Evolutionary conservation across 2,113 vertebrate species (phyloP).

Genomic region (Psephotus haematonotus): DNA sequence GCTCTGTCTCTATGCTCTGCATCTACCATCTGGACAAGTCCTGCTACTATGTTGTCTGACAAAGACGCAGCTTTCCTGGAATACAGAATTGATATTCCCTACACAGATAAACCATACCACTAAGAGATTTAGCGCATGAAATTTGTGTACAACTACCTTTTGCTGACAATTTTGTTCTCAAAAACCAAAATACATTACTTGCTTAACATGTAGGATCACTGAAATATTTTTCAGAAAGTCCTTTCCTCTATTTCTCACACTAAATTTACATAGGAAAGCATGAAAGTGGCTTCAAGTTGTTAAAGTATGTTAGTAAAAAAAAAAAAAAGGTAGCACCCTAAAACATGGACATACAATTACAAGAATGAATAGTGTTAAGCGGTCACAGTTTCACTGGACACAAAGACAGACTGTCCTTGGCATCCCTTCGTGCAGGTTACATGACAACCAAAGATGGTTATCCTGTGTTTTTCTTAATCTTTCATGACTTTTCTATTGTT

Average conservation of each 20-base stretch:
- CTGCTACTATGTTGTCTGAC: background rate
- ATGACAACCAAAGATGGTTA: background rate
- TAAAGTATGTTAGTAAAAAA: background rate
- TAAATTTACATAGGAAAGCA: background rate
- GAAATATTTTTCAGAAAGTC: background rate
- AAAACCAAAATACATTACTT: background rate
- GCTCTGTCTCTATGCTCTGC: background rate
- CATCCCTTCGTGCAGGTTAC: background rate
- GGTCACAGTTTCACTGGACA: background rate
- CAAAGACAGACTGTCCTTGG: background rate
- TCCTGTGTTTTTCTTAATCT: background rate
- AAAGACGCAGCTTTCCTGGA: background rate
- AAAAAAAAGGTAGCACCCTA: background rate
- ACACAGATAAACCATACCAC: background rate
- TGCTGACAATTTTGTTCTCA: background rate
- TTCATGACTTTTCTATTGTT: background rate
- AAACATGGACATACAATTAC: background rate
- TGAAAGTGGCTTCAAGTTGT: background rate
- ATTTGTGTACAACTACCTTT: background rate
- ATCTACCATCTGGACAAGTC: background rate
- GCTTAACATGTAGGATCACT: background rate
- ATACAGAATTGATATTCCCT: background rate
- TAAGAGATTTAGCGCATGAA: background rate
- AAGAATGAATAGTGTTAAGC: background rate
- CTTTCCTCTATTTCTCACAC: background rate